phyloP scores from a whole-genome alignment of 2,113 vertebrate species.

The Callipepla californica region DNA sequence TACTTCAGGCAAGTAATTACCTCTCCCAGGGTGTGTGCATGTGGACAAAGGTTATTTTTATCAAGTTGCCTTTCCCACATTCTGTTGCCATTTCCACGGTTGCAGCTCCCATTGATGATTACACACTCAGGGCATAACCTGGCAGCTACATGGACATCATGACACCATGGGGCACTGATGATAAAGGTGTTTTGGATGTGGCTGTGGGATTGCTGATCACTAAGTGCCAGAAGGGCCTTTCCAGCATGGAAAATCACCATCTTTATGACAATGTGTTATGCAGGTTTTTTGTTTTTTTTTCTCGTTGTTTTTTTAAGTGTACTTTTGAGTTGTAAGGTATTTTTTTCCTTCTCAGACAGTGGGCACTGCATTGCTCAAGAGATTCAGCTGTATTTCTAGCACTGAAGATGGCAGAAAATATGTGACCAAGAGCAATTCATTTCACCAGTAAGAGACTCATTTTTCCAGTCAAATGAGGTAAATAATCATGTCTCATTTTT shows the following conservation, averaged over 20 bases:
- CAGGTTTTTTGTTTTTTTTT: background rate
- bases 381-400: background rate
- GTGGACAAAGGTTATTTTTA: background rate
- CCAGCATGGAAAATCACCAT: background rate
- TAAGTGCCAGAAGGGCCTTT: background rate
- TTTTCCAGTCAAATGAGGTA: background rate
- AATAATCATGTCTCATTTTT: background rate
- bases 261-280: background rate
- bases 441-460: background rate
- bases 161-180: background rate
- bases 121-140: background rate
- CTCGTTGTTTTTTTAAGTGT: background rate
- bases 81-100: background rate
- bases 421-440: background rate
- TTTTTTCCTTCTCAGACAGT: background rate
- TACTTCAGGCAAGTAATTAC: fast-evolving
- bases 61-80: background rate
- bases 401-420: background rate
- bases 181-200: background rate
- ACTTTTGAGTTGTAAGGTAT: background rate
- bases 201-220: background rate
- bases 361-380: background rate
- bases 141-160: fast-evolving
- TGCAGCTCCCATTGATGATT: background rate
- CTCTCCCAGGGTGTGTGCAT: background rate